Evolutionary conservation across 2,888 invertebrate species (phyloP), one percentile per base, ranked within the genome.

Genomic region (Hyalella azteca): DNA sequence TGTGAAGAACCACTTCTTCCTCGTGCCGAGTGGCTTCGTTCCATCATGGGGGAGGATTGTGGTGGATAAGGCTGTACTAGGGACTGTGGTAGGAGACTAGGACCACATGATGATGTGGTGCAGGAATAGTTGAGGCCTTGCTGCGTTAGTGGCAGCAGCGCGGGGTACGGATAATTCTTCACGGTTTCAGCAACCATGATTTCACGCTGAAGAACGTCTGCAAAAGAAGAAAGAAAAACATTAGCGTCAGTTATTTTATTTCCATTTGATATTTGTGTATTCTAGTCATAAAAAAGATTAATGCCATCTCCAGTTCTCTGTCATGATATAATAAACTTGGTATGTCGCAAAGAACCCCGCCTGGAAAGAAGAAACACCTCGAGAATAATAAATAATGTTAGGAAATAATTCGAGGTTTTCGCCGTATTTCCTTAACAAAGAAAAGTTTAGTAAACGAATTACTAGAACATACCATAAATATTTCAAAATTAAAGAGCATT

Each of bases 131-230:
- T 78, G 59, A 77, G 66, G 15, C 80, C 82, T 36, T 80, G 73
- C 13, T 81, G 82, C n/a, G 81, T 49, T 39, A 84, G 79, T 32
- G 82, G 81, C 77, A 82, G 81, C n/a, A 84, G 82, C 36, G 84
- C 82, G 73, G 84, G 82, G 79, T 84, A 84, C 60, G 84, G 84
- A 77, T 82, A 84, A 13, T 79, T 79, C 78, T 84, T 84, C 60
- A 84, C 84, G 32, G 84, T 82, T 75, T 84, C 84, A 39, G 84
- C 84, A 60, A 84, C 84, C 84, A 84, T 84, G 78, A 82, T 84
- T 79, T 82, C 80, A 78, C 80, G 84, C 78, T 82, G 82, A 73
- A 84, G 82, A 79, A 82, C 82, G 79, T 82, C 84, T 84, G 84
- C 19, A 77, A 32, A n/a, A 41, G 75, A 75, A 80, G 73, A 80